These are phyloP conservation scores for Chloroceryle inda DNA, from an alignment of 2,797 vertebrate genomes.

Conservation along the genomic window DNA sequence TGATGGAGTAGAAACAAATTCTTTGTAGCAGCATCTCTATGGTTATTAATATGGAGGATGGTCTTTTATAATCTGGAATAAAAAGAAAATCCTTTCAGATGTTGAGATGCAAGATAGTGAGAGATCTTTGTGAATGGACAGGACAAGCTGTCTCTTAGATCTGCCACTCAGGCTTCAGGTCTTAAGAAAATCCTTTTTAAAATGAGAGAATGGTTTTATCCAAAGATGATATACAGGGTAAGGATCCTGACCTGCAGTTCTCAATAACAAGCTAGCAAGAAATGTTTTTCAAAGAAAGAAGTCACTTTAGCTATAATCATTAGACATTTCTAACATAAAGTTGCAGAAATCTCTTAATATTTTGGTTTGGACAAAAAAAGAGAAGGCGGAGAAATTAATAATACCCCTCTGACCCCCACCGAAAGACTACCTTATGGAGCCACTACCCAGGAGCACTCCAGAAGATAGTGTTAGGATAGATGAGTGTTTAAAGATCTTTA, in stretches of 20 bases:
- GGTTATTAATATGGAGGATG: background rate
- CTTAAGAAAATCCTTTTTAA: conserved; percentile 14
- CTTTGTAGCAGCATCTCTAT: background rate
- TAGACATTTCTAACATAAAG: background rate
- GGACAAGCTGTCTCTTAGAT: background rate
- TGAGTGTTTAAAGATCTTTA: background rate
- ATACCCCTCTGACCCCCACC: accelerated
- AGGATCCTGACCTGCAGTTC: background rate
- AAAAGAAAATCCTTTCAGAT: background rate
- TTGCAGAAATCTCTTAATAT: background rate
- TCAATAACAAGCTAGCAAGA: background rate
- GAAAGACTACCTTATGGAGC: background rate
- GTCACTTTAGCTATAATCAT: background rate
- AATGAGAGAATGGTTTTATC: background rate
- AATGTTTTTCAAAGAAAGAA: background rate
- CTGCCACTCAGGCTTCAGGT: background rate
- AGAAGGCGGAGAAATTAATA: background rate
- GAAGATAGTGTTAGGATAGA: background rate
- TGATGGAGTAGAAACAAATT: background rate
- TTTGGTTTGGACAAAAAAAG: background rate
- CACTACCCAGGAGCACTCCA: background rate
- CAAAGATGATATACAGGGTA: background rate
- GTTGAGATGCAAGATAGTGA: background rate
- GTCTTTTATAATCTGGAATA: background rate
- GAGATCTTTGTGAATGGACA: background rate